Conservation (phyloP, 2,113 vertebrate genomes). For the Albula goreensis region DNA sequence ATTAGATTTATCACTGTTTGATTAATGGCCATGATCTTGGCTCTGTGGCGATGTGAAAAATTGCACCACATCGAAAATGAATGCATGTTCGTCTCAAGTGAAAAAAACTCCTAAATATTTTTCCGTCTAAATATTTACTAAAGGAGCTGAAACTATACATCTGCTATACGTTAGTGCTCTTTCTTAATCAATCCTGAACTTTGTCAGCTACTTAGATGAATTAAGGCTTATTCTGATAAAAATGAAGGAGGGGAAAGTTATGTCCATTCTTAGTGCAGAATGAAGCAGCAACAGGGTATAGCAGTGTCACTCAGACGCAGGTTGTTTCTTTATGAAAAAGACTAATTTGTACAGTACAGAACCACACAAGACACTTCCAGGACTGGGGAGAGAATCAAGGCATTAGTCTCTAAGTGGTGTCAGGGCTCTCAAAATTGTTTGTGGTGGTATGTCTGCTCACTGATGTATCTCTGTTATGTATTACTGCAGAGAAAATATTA, state of each 20-base stretch:
- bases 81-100: not conserved
- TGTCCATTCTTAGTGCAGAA: not conserved
- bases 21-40: too few relatives aligned
- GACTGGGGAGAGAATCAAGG: not conserved
- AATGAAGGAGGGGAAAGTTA: too few relatives aligned
- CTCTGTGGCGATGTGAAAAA: too few relatives aligned
- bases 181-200: too few relatives aligned
- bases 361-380: not conserved
- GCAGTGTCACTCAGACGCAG: not conserved
- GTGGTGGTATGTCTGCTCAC: not conserved
- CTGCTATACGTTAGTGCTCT: too few relatives aligned
- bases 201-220: too few relatives aligned
- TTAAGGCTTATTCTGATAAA: too few relatives aligned
- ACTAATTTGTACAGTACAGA: not conserved
- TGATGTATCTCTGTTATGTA: conserved; percentile 10
- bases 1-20: too few relatives aligned
- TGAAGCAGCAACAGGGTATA: not conserved
- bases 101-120: not conserved
- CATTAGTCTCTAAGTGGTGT: not conserved
- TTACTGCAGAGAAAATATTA: conserved; percentile 17
- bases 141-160: too few relatives aligned
- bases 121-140: too few relatives aligned
- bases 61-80: not conserved
- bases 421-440: not conserved
- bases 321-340: not conserved